A percentile compares a stretch with the other conserved stretches of the same genome.
These are phyloP conservation scores for Lamprotornis superbus DNA, from an alignment of 2,113 vertebrate species.

Conservation along the genomic window DNA sequence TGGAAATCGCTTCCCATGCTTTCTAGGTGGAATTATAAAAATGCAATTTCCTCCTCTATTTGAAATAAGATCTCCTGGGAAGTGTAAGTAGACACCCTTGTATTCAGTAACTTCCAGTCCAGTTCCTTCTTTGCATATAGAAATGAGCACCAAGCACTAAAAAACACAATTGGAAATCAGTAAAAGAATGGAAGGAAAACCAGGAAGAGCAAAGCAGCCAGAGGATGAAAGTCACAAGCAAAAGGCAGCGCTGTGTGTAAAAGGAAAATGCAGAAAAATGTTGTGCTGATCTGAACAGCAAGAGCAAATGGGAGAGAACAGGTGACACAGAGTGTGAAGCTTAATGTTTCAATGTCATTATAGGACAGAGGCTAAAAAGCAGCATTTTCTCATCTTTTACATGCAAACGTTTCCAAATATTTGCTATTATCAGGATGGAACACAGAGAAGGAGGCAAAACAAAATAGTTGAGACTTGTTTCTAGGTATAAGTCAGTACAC, in stretches of 20 bases:
- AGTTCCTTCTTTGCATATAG: not conserved
- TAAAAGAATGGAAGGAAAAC: not conserved
- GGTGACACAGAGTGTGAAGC: not conserved
- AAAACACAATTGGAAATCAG: not conserved
- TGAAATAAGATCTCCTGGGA: not conserved
- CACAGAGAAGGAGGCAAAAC: not conserved
- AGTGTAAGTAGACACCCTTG: not conserved
- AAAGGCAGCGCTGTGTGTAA: not conserved
- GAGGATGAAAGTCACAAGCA: not conserved
- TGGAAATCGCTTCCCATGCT: not conserved
- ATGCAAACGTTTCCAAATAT: not conserved
- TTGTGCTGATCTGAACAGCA: not conserved
- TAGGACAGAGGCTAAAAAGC: not conserved
- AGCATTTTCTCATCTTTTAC: not conserved
- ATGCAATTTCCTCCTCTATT: not conserved
- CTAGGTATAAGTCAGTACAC: not conserved
- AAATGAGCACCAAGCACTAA: not conserved
- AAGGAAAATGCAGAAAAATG: not conserved
- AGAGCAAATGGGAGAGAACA: not conserved
- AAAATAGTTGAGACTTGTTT: not conserved
- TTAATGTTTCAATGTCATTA: not conserved
- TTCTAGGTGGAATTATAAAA: not conserved
- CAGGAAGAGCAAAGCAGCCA: not conserved
- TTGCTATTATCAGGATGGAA: not conserved
- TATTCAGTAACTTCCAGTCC: not conserved